Evolutionary conservation across 2,888 invertebrate genomes (phyloP).

Genomic region (Cinara cedri): DNA sequence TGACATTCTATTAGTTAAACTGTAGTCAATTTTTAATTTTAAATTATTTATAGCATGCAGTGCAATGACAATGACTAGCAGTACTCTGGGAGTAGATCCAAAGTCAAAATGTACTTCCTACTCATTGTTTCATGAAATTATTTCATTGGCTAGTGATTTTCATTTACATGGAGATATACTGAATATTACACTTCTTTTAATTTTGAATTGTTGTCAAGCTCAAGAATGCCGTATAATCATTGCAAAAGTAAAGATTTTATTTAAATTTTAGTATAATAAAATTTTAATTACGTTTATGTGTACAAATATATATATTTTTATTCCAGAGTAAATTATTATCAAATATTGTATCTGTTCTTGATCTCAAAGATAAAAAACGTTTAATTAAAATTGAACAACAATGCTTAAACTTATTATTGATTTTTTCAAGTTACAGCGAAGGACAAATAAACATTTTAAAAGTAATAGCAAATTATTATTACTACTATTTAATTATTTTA

Average conservation of each 20-base stretch:
- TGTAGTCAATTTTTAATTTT: no score
- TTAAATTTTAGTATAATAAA: background rate
- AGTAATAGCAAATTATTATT: slow-evolving; percentile 5
- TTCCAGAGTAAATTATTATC: slow-evolving; percentile 37
- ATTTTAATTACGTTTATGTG: no score
- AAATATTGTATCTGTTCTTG: slow-evolving; percentile 1
- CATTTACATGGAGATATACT: slow-evolving; percentile 13
- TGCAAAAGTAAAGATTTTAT: slow-evolving; percentile 23
- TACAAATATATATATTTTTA: background rate
- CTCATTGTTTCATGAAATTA: slow-evolving; percentile 48
- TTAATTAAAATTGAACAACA: slow-evolving; percentile 30
- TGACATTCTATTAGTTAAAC: no score
- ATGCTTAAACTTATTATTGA: slow-evolving; percentile 25
- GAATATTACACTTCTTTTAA: background rate
- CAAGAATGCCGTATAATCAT: slow-evolving; percentile 42
- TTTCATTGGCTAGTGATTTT: slow-evolving; percentile 28
- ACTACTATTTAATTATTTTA: background rate
- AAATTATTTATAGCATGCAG: slow-evolving; percentile 31
- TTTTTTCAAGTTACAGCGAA: slow-evolving; percentile 32
- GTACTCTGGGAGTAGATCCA: slow-evolving; percentile 36
- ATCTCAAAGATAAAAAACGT: slow-evolving; percentile 35
- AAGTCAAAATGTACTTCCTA: slow-evolving; percentile 39
- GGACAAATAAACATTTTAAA: slow-evolving; percentile 48
- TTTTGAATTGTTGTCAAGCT: slow-evolving; percentile 42
- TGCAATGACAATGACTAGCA: slow-evolving; percentile 44